These are phyloP conservation scores for Rhamphomyia laevipes DNA, from an alignment of 2,888 invertebrate species.

Conservation along the genomic window DNA sequence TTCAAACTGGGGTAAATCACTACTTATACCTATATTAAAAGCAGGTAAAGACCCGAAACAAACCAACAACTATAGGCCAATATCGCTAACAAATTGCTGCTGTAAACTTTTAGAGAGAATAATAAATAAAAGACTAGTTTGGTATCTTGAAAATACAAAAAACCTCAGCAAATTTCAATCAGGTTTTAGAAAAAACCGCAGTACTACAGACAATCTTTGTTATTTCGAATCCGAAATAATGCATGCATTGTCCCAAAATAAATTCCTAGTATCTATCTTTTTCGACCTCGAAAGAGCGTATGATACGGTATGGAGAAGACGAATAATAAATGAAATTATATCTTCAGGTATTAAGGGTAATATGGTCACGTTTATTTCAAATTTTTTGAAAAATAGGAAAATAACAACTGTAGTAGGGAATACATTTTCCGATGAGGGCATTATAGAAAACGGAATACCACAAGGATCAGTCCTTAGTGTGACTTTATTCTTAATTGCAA, in stretches of 20 bases:
- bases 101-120: neutral
- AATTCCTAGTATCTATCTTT: neutral
- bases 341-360: neutral
- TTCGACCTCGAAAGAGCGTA: neutral
- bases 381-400: neutral
- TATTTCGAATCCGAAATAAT: neutral
- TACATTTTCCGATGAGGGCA: neutral
- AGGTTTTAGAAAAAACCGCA: neutral
- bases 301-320: neutral
- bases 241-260: neutral
- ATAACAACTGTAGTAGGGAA: neutral
- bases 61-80: neutral
- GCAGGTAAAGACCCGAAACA: neutral
- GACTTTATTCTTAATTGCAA: neutral
- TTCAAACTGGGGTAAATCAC: too few relatives aligned
- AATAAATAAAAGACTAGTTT: neutral
- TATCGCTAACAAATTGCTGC: neutral
- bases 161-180: neutral
- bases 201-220: neutral
- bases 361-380: neutral
- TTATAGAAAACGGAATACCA: conserved; percentile 1
- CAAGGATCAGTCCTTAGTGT: conserved; percentile 4
- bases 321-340: neutral
- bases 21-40: neutral
- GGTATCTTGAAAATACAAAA: neutral